phyloP scores from a whole-genome alignment of 2,888 invertebrate genomes.

The Carcina quercana region DNA sequence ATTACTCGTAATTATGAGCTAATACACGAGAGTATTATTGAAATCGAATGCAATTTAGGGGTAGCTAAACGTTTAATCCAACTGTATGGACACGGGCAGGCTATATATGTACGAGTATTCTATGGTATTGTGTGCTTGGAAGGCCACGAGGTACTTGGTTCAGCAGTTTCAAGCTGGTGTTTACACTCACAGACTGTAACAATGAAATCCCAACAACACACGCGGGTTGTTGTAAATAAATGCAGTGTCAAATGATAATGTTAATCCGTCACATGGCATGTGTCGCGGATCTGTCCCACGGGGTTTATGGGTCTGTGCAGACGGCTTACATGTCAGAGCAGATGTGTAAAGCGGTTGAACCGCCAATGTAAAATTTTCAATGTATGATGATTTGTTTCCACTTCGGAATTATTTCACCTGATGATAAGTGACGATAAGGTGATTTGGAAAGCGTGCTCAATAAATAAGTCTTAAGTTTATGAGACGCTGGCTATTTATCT shows the following conservation, averaged over 20 bases:
- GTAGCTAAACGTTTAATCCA: too few species aligned
- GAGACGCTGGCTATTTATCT: background rate
- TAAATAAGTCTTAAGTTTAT: background rate
- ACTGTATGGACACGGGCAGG: too few species aligned
- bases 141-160: too few species aligned
- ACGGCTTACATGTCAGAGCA: conserved; percentile 21
- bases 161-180: too few species aligned
- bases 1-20: too few species aligned
- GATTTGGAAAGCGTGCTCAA: background rate
- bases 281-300: conserved; percentile 55
- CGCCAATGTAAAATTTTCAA: background rate
- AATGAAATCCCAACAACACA: too few species aligned
- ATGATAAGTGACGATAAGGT: background rate
- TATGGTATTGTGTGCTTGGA: too few species aligned
- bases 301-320: conserved; percentile 37
- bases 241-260: conserved; percentile 73
- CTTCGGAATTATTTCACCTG: background rate
- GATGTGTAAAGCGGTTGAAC: background rate
- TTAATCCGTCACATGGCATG: conserved; percentile 68
- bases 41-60: too few species aligned
- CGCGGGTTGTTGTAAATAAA: too few species aligned
- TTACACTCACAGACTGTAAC: too few species aligned
- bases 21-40: too few species aligned
- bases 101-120: too few species aligned
- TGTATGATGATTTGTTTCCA: background rate